Percentiles rank a stretch among this genome's conserved stretches.
phyloP scores from a whole-genome alignment of 2,797 vertebrate species.

The Schizopygopsis malacanthus region DNA sequence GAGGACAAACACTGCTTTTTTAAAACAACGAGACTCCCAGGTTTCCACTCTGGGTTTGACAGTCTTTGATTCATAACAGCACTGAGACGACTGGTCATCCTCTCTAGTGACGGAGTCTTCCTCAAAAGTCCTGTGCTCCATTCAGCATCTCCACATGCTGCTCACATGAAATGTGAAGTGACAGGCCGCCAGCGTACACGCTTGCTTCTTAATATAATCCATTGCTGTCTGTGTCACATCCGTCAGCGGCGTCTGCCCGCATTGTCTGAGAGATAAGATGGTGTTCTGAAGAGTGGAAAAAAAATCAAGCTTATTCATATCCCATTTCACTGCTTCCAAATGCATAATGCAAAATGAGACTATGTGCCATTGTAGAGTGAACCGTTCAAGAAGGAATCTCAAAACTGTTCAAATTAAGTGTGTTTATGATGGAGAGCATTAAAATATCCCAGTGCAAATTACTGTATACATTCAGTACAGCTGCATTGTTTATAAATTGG shows the following conservation, averaged over 20 bases:
- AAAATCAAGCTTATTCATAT: constrained; percentile 49
- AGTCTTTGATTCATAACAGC: constrained; percentile 61
- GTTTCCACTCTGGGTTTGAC: constrained; percentile 44
- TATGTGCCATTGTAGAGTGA: neutral
- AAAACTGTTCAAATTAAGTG: neutral
- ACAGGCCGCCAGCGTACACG: constrained; percentile 58
- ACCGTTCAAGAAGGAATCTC: neutral
- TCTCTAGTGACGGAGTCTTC: constrained; percentile 53
- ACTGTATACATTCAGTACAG: neutral
- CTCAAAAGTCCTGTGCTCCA: constrained; percentile 48
- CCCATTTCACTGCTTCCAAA: constrained; percentile 44
- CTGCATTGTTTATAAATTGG: neutral
- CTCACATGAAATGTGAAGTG: constrained; percentile 65
- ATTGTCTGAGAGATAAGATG: constrained; percentile 60
- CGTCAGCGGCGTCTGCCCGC: constrained; percentile 47
- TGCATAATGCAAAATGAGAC: neutral
- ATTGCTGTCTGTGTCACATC: constrained; percentile 61
- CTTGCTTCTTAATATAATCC: constrained; percentile 65
- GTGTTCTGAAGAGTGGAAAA: constrained; percentile 52
- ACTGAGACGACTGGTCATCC: constrained; percentile 50
- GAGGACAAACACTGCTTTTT: neutral
- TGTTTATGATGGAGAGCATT: neutral
- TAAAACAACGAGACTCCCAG: constrained; percentile 34
- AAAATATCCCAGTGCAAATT: neutral
- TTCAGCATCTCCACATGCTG: constrained; percentile 41